phyloP scores from a whole-genome alignment of 1,140 invertebrate species.

The Thalassaphorura encarpata region DNA sequence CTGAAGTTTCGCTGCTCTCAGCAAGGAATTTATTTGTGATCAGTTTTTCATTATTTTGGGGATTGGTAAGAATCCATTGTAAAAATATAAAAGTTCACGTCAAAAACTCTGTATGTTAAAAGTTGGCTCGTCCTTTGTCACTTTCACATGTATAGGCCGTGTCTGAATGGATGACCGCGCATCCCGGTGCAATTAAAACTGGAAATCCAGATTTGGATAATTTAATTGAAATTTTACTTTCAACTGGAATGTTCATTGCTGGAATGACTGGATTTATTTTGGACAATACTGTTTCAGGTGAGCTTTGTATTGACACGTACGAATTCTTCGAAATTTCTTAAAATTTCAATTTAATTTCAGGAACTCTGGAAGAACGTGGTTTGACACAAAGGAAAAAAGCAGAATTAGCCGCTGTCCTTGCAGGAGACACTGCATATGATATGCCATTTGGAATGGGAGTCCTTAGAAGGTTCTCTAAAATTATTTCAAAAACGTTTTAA shows the following conservation, averaged over 20 bases:
- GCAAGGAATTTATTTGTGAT: constrained; percentile 73
- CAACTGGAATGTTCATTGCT: constrained; percentile 42
- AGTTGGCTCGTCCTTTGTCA: not conserved
- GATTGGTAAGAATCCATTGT: constrained; percentile 45
- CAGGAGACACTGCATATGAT: constrained; percentile 48
- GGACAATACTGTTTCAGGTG: constrained; percentile 45
- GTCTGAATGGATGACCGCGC: constrained; percentile 36
- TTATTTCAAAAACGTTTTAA: too few species aligned
- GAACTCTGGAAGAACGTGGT: constrained; percentile 31
- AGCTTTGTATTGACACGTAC: not conserved
- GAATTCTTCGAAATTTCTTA: not conserved
- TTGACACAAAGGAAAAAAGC: constrained; percentile 8
- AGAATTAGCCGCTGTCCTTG: not conserved
- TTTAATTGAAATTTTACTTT: constrained; percentile 13
- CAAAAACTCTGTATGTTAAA: not conserved
- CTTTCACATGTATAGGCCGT: constrained; percentile 37
- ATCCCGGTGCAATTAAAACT: constrained; percentile 34
- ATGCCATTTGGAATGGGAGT: constrained; percentile 58
- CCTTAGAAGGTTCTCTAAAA: constrained; percentile 50
- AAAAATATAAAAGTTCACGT: not conserved
- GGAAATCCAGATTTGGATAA: constrained; percentile 24
- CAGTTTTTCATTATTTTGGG: constrained; percentile 73
- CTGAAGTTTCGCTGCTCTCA: constrained; percentile 71
- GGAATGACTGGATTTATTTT: constrained; percentile 42
- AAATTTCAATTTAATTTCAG: constrained; percentile 7